Conservation (phyloP, 92 coral and sea anemone genomes). For the Nematostella vectensis region DNA sequence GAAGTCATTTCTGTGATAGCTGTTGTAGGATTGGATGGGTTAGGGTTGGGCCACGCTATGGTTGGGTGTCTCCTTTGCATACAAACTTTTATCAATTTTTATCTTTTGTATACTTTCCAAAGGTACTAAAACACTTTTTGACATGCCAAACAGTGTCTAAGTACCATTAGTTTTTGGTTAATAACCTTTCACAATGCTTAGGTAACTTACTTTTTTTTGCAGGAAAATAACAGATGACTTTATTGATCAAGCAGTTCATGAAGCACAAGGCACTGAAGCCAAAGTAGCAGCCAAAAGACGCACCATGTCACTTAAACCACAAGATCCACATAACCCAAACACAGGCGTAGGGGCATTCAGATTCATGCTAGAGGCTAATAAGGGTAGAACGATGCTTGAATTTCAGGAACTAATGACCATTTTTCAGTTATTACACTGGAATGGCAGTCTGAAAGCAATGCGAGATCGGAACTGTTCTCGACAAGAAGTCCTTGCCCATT, state of each 20-base stretch:
- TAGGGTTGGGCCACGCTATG: too few relatives aligned
- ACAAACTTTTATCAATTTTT: too few relatives aligned
- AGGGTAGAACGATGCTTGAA: conserved; percentile 78
- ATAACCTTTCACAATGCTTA: too few relatives aligned
- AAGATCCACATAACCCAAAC: conserved; percentile 46
- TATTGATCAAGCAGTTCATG: conserved; percentile 74
- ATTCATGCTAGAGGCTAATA: conserved; percentile 83
- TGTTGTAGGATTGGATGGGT: too few relatives aligned
- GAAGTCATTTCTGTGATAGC: too few relatives aligned
- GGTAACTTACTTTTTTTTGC: too few relatives aligned
- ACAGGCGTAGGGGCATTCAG: conserved; percentile 84
- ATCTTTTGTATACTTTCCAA: too few relatives aligned
- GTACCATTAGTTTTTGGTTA: too few relatives aligned
- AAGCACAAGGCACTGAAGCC: conserved; percentile 69
- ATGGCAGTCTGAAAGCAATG: conserved; percentile 84
- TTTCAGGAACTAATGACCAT: conserved; percentile 95
- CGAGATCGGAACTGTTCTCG: conserved; percentile 85
- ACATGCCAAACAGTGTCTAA: too few relatives aligned
- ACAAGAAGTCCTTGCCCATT: conserved; percentile 82
- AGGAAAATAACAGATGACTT: conserved; percentile 89
- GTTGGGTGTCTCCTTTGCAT: too few relatives aligned
- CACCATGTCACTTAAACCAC: conserved; percentile 33
- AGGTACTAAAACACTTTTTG: too few relatives aligned
- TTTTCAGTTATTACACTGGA: conserved; percentile 87
- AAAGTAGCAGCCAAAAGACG: conserved; percentile 40